Evolutionary conservation across 23 tunicate species (phyloP).

Genomic region (Phallusia fumigata): DNA sequence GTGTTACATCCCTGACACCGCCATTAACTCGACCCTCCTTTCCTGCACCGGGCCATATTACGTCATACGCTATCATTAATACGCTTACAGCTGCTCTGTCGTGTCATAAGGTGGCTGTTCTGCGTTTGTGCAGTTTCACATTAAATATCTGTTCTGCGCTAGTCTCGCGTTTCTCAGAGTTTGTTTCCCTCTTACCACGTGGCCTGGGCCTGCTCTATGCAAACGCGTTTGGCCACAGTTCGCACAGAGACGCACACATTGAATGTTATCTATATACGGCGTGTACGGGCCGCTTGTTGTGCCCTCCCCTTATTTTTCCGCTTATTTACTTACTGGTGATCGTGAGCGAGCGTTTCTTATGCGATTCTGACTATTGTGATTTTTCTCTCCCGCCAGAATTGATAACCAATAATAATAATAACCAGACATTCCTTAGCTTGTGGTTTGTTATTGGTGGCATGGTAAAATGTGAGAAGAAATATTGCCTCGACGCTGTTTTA

Average conservation of each 20-base stretch:
- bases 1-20: too few species aligned
- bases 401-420: constrained; percentile 12
- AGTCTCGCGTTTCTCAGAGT: too few species aligned
- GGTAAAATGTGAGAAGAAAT: not conserved
- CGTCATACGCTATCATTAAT: too few species aligned
- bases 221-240: constrained; percentile 4
- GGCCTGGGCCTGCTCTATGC: not conserved
- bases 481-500: too few species aligned
- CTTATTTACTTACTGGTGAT: constrained; percentile 5
- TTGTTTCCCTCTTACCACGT: too few species aligned
- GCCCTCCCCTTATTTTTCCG: not conserved
- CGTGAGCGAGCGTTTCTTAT: constrained; percentile 1
- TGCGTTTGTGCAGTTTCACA: too few species aligned
- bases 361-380: constrained; percentile 15
- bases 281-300: not conserved
- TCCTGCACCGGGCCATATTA: too few species aligned
- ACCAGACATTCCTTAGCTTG: not conserved
- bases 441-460: not conserved
- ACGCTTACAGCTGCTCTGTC: too few species aligned
- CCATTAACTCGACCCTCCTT: too few species aligned
- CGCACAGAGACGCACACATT: not conserved
- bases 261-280: not conserved
- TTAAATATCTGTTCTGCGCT: too few species aligned
- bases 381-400: constrained; percentile 1
- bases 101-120: too few species aligned